Base-by-base conservation (phyloP, 2,888 invertebrate species). In the Aquatica leii region DNA sequence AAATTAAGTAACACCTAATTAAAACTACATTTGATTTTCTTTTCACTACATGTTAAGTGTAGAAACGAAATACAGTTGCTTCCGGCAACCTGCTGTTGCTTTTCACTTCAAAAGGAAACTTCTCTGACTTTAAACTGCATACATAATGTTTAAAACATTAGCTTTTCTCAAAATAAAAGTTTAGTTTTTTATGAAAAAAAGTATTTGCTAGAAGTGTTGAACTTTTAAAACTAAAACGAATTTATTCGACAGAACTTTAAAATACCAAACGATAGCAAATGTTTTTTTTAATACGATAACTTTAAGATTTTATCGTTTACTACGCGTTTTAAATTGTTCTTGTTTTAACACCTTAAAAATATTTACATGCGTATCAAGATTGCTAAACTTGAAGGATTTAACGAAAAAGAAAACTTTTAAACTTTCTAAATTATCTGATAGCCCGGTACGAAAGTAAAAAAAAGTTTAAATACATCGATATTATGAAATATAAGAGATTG, bases 101-200 rank as follows among this genome's bases (percentile, higher is more conserved):
- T 66, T 61, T 62, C 59, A 62, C 62, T 58, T 66, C 62, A 62
- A 59, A 62, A 59, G 62, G 59, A 62, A 62, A 66, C 62, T 62
- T 66, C 59, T 59, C 59, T 59, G 62, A 62, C 62, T 62, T 66
- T 56, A 56, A 55, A 62, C 62, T 66, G 62, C 66, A 62, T 62
- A 62, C 59, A 59, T 62, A 66, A 66, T 66, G 66, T 62, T 62
- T 66, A 59, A 55, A 62, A 62, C 66, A 66, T 66, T 62, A 66
- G 62, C 58, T 56, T 41, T 56, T 56, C 62, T 66, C 59, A 55
- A 59, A 63, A 59, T 63, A 66, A 59, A 59, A 62, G 62, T 66
- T 62, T 50, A 56, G 55, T 56, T 66, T 57, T 64, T 57, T 61
- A 46, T 18, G 34, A 59, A 52, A 53, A 37, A 37, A 43, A 62